Evolutionary conservation across 2,797 vertebrate genomes (phyloP).

Genomic region (Gallinago solitaria): DNA sequence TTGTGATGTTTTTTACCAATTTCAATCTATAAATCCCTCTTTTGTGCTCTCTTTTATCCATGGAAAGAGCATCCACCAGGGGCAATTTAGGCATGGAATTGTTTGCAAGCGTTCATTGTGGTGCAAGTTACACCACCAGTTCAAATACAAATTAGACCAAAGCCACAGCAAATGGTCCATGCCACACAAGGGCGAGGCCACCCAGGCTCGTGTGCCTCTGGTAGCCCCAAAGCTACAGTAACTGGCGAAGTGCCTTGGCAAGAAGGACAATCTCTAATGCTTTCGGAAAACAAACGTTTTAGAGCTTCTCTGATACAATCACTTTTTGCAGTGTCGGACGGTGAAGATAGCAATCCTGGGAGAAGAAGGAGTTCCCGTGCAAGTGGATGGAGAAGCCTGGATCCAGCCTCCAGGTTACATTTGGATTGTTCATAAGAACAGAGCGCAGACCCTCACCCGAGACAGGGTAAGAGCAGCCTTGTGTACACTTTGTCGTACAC

Average conservation of each 20-base stretch:
- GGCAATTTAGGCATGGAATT: background rate
- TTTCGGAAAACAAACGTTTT: background rate
- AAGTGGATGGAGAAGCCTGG: constrained; percentile 98
- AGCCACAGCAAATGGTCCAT: background rate
- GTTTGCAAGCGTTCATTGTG: background rate
- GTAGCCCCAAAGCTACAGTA: background rate
- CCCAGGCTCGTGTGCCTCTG: background rate
- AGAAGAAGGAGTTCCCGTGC: constrained; percentile 95
- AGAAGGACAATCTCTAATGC: background rate
- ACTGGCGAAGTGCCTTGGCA: background rate
- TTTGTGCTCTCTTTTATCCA: background rate
- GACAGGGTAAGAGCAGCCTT: constrained; percentile 83
- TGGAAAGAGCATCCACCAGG: background rate
- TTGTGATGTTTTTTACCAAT: background rate
- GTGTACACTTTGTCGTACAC: background rate
- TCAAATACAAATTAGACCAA: background rate
- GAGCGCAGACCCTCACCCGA: constrained; percentile 93
- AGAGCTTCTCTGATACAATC: background rate
- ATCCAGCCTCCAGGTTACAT: constrained; percentile 94
- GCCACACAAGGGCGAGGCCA: background rate
- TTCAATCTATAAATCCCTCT: background rate
- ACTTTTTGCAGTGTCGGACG: constrained; percentile 85
- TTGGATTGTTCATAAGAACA: constrained; percentile 94
- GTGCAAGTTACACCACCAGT: background rate
- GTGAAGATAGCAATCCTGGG: constrained; percentile 97